phyloP scores from a whole-genome alignment of 2,888 invertebrate genomes.

The Xestia c-nigrum region DNA sequence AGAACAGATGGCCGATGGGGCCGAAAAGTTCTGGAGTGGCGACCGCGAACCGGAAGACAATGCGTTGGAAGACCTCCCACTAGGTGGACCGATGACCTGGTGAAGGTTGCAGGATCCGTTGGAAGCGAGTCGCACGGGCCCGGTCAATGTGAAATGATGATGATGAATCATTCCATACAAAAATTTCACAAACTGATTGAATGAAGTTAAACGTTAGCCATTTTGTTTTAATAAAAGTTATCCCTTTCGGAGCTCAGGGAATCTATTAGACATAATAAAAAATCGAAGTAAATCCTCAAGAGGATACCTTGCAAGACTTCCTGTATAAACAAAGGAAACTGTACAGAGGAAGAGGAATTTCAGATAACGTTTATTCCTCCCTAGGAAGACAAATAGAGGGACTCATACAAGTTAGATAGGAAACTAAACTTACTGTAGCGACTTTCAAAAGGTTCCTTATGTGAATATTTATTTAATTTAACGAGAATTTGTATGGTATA shows the following conservation, averaged over 20 bases:
- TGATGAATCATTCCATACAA: too few relatives aligned
- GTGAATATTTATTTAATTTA: not conserved
- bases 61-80: too few relatives aligned
- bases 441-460: slow-evolving; percentile 8
- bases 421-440: slow-evolving; percentile 34
- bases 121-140: too few relatives aligned
- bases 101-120: too few relatives aligned
- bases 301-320: slow-evolving; percentile 49
- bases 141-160: too few relatives aligned
- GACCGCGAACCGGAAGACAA: too few relatives aligned
- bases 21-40: too few relatives aligned
- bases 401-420: slow-evolving; percentile 31
- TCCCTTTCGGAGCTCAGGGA: slow-evolving; percentile 24
- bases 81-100: too few relatives aligned
- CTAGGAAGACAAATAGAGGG: slow-evolving; percentile 44
- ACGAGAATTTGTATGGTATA: too few relatives aligned
- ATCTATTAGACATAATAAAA: slow-evolving; percentile 58
- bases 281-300: slow-evolving; percentile 47
- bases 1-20: too few relatives aligned
- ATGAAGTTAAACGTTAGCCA: slow-evolving; percentile 11
- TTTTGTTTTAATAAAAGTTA: slow-evolving; percentile 38
- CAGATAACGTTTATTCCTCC: slow-evolving; percentile 43
- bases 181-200: slow-evolving; percentile 15
- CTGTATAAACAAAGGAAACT: slow-evolving; percentile 50
- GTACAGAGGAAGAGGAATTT: slow-evolving; percentile 33